These are phyloP conservation scores for Sweltsa coloradensis DNA, from an alignment of 1,140 invertebrate genomes.

Conservation along the genomic window DNA sequence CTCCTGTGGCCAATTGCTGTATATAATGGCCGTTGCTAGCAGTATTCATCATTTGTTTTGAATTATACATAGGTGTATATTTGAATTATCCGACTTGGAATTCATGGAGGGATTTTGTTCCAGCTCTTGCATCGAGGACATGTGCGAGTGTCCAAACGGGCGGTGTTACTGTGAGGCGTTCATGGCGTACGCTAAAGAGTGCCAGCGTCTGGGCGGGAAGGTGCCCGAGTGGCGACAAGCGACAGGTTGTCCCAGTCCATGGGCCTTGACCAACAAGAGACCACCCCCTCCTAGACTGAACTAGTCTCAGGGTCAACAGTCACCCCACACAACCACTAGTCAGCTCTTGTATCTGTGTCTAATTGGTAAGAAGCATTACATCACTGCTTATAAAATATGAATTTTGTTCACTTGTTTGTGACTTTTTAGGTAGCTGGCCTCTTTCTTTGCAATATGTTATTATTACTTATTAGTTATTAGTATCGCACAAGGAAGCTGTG, in stretches of 20 bases:
- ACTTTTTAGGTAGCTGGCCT: too few relatives aligned
- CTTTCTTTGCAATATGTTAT: too few relatives aligned
- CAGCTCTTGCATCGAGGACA: conserved; percentile 74
- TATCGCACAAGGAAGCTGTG: too few relatives aligned
- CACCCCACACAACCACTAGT: neutral
- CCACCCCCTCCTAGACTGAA: neutral
- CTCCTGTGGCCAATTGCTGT: too few relatives aligned
- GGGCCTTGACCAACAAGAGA: conserved; percentile 10
- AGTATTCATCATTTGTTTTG: too few relatives aligned
- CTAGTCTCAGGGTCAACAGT: neutral
- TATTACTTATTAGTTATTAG: too few relatives aligned
- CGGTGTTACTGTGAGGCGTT: conserved; percentile 82
- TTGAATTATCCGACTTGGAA: conserved; percentile 11
- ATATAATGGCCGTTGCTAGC: too few relatives aligned
- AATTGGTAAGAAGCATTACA: too few relatives aligned
- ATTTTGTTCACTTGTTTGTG: too few relatives aligned
- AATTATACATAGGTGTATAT: conserved; percentile 7
- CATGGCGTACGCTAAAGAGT: conserved; percentile 77
- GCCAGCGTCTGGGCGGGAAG: conserved; percentile 57
- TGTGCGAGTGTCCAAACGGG: conserved; percentile 74
- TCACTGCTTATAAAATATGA: too few relatives aligned
- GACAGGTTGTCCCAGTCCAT: conserved; percentile 39
- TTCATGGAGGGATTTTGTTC: too few relatives aligned
- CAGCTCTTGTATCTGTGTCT: conserved; percentile 2
- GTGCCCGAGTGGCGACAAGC: conserved; percentile 49